A percentile compares a stretch with the other conserved stretches of the same genome.
These are phyloP conservation scores for Pogonus chalceus DNA, from an alignment of 1,140 invertebrate species.

Conservation along the genomic window DNA sequence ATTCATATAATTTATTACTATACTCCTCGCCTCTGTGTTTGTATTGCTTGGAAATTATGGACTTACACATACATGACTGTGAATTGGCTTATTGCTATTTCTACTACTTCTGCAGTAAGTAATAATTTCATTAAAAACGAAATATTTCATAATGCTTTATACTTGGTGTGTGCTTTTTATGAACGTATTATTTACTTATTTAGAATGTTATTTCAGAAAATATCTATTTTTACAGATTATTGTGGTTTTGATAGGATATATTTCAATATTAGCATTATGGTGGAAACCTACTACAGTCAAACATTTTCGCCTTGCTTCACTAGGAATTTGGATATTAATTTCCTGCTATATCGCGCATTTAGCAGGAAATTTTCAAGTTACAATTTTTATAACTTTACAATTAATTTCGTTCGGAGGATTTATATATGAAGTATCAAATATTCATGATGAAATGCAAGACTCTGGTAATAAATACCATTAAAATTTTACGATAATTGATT, in stretches of 20 bases:
- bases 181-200: too few species aligned
- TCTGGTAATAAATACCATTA: slow-evolving; percentile 17
- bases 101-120: slow-evolving; percentile 24
- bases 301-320: slow-evolving; percentile 46
- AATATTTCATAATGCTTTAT: too few species aligned
- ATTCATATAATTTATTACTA: slow-evolving; percentile 28
- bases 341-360: slow-evolving; percentile 49
- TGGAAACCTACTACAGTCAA: slow-evolving; percentile 49
- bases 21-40: slow-evolving; percentile 44
- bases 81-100: slow-evolving; percentile 25
- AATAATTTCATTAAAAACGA: too few species aligned
- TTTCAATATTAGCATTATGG: slow-evolving; percentile 40
- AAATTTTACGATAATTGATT: slow-evolving; percentile 1
- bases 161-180: too few species aligned
- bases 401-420: slow-evolving; percentile 42
- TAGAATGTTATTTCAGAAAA: neutral
- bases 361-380: slow-evolving; percentile 46
- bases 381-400: slow-evolving; percentile 45
- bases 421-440: slow-evolving; percentile 40
- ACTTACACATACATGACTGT: slow-evolving; percentile 17
- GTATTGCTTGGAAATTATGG: slow-evolving; percentile 35
- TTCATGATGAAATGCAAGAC: slow-evolving; percentile 30
- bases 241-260: slow-evolving; percentile 38
- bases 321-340: slow-evolving; percentile 49
- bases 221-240: slow-evolving; percentile 36